Evolutionary conservation across 2,888 invertebrate genomes (phyloP).

Genomic region (Eledona agricola): DNA sequence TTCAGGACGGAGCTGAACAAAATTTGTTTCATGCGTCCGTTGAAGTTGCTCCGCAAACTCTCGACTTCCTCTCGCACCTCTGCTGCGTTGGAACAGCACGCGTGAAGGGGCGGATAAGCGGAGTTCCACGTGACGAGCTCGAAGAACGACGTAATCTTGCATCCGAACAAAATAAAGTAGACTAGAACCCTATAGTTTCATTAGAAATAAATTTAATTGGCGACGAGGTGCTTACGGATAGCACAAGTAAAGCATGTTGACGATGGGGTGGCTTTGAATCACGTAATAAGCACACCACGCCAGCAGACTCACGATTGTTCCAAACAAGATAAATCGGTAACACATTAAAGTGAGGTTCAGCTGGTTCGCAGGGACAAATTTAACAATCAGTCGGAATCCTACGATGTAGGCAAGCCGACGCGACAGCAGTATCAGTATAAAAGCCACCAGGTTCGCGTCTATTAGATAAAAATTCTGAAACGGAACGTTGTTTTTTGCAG

Average conservation of each 20-base stretch:
- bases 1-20: constrained; percentile 80
- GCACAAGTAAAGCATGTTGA: constrained; percentile 84
- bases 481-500: constrained; percentile 27
- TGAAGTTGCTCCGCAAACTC: constrained; percentile 85
- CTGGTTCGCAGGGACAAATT: constrained; percentile 46
- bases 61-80: constrained; percentile 87
- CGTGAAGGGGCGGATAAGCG: constrained; percentile 73
- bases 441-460: constrained; percentile 85
- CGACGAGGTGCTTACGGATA: constrained; percentile 82
- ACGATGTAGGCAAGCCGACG: constrained; percentile 76
- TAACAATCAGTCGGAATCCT: constrained; percentile 53
- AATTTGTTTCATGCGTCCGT: constrained; percentile 87
- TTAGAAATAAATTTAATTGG: constrained; percentile 3
- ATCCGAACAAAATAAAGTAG: constrained; percentile 84
- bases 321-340: constrained; percentile 68
- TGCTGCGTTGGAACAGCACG: constrained; percentile 76
- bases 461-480: constrained; percentile 95
- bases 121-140: constrained; percentile 65
- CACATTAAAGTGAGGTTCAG: constrained; percentile 42
- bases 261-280: constrained; percentile 76
- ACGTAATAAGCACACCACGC: constrained; percentile 78
- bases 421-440: constrained; percentile 82
- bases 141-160: constrained; percentile 79
- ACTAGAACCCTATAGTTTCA: constrained; percentile 71
- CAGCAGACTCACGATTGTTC: constrained; percentile 69